A percentile compares a stretch with the other conserved stretches of the same genome.
Evolutionary conservation across 2,797 vertebrate genomes (phyloP).

Genomic region (Phaenicophaeus curvirostris): DNA sequence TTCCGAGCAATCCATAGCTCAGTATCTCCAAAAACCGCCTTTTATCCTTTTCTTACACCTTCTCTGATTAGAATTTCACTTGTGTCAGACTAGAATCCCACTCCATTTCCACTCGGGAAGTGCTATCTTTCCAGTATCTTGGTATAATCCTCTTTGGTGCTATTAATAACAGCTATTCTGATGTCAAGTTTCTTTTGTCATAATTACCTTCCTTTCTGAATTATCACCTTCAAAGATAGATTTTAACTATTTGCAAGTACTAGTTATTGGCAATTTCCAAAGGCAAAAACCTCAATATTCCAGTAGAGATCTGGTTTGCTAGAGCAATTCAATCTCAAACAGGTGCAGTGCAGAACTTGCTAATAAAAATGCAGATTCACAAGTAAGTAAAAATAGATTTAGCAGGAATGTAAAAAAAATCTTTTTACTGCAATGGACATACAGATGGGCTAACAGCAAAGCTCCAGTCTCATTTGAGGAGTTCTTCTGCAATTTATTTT

Average conservation of each 20-base stretch:
- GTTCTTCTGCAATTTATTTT: background rate
- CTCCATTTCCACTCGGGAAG: background rate
- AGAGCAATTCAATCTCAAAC: background rate
- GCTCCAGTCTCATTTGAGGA: background rate
- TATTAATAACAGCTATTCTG: background rate
- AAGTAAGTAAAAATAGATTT: background rate
- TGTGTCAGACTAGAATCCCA: background rate
- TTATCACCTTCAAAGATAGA: background rate
- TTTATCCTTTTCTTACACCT: background rate
- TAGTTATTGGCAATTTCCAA: background rate
- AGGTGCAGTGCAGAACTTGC: background rate
- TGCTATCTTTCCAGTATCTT: background rate
- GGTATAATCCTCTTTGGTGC: background rate
- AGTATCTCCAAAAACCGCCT: background rate
- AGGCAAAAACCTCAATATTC: background rate
- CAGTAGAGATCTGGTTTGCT: background rate
- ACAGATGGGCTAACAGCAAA: background rate
- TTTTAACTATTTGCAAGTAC: background rate
- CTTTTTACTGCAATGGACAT: background rate
- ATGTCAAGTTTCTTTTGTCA: background rate
- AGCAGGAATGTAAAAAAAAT: background rate
- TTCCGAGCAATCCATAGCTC: background rate
- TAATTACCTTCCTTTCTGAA: slow-evolving; percentile 4
- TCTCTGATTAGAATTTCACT: background rate
- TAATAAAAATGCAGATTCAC: background rate